phyloP scores from a whole-genome alignment of 1,140 invertebrate genomes.

The Metaphire vulgaris region DNA sequence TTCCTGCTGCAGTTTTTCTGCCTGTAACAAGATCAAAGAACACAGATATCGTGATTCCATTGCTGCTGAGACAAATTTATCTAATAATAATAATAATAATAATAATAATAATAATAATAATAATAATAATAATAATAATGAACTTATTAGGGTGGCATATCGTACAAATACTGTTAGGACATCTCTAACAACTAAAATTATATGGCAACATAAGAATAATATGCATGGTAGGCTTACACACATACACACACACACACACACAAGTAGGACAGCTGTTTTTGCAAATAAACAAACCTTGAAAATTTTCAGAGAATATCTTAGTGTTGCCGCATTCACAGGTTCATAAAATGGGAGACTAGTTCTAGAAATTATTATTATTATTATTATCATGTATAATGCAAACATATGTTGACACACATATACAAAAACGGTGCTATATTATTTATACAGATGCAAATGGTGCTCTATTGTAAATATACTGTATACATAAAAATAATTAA shows the following conservation, averaged over 20 bases:
- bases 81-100: no score
- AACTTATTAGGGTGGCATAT: neutral
- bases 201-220: no score
- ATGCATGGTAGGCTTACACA: no score
- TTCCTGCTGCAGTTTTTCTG: conserved; percentile 38
- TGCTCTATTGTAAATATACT: neutral
- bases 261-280: no score
- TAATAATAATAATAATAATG: no score
- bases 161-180: no score
- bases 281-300: neutral
- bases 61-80: no score
- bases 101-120: no score
- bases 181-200: no score
- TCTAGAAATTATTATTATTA: neutral
- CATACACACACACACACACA: no score
- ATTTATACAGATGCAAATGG: neutral
- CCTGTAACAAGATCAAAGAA: conserved; percentile 26
- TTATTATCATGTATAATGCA: neutral
- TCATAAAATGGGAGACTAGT: neutral
- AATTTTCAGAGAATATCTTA: neutral
- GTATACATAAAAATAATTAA: neutral
- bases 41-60: conserved; percentile 5
- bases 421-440: neutral
- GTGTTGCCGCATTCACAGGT: neutral
- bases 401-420: neutral